Percentiles rank a stretch among this genome's conserved stretches.
These are phyloP conservation scores for Ochotona curzoniae DNA, from an alignment of 2,113 vertebrate species.

Conservation along the genomic window DNA sequence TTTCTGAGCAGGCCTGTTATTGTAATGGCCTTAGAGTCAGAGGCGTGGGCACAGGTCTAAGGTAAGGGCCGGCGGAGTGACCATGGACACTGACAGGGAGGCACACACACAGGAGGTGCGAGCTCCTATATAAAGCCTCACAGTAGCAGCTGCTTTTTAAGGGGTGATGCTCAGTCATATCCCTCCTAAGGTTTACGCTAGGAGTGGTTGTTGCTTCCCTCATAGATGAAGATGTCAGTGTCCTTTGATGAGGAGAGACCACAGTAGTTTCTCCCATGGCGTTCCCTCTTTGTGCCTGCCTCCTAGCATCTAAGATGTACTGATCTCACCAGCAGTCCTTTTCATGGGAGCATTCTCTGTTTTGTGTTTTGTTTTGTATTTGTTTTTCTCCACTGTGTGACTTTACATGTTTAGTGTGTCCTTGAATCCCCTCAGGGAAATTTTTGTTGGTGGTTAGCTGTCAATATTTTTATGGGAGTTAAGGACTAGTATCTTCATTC, in stretches of 20 bases:
- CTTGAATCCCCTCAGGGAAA: no score
- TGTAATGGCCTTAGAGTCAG: background rate
- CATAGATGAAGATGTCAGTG: background rate
- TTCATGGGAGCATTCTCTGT: no score
- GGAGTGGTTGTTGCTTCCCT: background rate
- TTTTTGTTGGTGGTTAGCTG: no score
- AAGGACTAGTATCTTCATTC: no score
- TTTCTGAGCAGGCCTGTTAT: background rate
- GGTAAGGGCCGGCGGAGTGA: background rate
- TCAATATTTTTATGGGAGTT: no score
- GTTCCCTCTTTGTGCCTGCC: no score
- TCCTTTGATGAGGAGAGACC: background rate
- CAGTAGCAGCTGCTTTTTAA: background rate
- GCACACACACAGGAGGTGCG: background rate
- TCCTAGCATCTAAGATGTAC: no score
- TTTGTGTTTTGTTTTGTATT: no score
- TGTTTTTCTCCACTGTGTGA: no score
- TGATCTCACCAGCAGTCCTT: no score
- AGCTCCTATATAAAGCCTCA: background rate
- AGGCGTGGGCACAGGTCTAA: background rate
- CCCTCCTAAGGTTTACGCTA: background rate
- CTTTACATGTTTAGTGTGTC: no score
- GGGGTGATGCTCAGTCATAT: background rate
- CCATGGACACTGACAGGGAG: background rate
- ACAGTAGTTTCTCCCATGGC: background rate